Conservation (phyloP, 2,113 vertebrate species). For the Anolis carolinensis region DNA sequence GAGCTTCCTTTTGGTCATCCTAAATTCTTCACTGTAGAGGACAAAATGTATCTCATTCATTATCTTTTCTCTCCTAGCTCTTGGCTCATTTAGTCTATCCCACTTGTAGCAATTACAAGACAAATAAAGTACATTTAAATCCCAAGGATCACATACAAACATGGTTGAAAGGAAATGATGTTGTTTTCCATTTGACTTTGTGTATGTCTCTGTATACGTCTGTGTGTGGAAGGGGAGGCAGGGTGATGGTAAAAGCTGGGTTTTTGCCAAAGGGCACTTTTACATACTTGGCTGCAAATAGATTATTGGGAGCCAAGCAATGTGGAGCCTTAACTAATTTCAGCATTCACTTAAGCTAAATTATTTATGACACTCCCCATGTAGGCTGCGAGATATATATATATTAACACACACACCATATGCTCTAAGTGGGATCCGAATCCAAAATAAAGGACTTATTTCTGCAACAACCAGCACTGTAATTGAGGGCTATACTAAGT, state of each 20-base stretch:
- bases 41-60: constrained; percentile 61
- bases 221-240: not conserved
- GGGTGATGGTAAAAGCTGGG: constrained; percentile 55
- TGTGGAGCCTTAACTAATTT: constrained; percentile 78
- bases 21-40: constrained; percentile 66
- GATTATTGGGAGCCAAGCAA: constrained; percentile 75
- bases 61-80: constrained; percentile 63
- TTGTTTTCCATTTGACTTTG: constrained; percentile 78
- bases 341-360: constrained; percentile 81
- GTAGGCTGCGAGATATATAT: constrained; percentile 35
- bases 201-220: constrained; percentile 57
- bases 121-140: constrained; percentile 75
- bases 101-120: constrained; percentile 34
- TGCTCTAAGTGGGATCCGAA: constrained; percentile 33
- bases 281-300: constrained; percentile 77
- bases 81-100: constrained; percentile 60
- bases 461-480: constrained; percentile 64
- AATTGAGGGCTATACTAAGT: constrained; percentile 47
- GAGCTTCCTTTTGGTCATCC: constrained; percentile 60
- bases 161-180: constrained; percentile 73
- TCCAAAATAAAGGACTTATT: constrained; percentile 59
- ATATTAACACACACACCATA: constrained; percentile 25
- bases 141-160: constrained; percentile 57
- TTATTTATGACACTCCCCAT: constrained; percentile 77
- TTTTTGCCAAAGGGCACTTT: constrained; percentile 69